Percentiles rank a stretch among this genome's conserved stretches.
Conservation (phyloP, 2,888 invertebrate genomes). For the Tuta absoluta region DNA sequence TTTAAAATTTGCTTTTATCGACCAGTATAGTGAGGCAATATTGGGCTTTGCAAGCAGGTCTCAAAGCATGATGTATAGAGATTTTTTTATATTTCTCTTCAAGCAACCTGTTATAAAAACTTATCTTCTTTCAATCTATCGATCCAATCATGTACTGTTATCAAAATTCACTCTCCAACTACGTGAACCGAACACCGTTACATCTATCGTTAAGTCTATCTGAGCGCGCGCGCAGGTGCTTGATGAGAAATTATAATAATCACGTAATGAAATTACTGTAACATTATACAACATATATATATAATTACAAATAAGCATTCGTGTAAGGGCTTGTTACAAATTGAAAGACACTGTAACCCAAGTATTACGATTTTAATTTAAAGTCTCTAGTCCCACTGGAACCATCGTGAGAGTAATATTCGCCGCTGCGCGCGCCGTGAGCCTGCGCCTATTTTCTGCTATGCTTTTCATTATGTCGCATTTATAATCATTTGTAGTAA, state of each 20-base stretch:
- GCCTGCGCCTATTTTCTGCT: conserved; percentile 56
- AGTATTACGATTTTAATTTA: conserved; percentile 82
- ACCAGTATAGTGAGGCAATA: conserved; percentile 67
- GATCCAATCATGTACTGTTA: conserved; percentile 33
- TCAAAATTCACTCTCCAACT: conserved; percentile 25
- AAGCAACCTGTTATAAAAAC: conserved; percentile 65
- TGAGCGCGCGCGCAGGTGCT: conserved; percentile 61
- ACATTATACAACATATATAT: conserved; percentile 76
- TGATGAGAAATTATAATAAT: conserved; percentile 75
- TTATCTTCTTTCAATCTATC: conserved; percentile 28
- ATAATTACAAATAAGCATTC: conserved; percentile 81
- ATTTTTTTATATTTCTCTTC: conserved; percentile 77
- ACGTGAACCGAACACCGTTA: conserved; percentile 29
- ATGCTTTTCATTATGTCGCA: conserved; percentile 76
- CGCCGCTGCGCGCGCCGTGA: conserved; percentile 39
- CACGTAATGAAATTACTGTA: conserved; percentile 82
- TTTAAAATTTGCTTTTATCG: conserved; percentile 72
- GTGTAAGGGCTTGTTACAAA: conserved; percentile 83
- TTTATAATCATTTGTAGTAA: conserved; percentile 76
- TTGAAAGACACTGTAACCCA: conserved; percentile 84
- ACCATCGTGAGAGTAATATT: conserved; percentile 76
- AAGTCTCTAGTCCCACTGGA: conserved; percentile 86
- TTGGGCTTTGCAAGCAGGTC: conserved; percentile 73
- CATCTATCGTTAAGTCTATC: conserved; percentile 37
- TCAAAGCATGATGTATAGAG: conserved; percentile 78